Percentiles rank a stretch among this genome's conserved stretches.
Conservation (phyloP, 2,797 vertebrate species). For the Ambastaia sidthimunki region DNA sequence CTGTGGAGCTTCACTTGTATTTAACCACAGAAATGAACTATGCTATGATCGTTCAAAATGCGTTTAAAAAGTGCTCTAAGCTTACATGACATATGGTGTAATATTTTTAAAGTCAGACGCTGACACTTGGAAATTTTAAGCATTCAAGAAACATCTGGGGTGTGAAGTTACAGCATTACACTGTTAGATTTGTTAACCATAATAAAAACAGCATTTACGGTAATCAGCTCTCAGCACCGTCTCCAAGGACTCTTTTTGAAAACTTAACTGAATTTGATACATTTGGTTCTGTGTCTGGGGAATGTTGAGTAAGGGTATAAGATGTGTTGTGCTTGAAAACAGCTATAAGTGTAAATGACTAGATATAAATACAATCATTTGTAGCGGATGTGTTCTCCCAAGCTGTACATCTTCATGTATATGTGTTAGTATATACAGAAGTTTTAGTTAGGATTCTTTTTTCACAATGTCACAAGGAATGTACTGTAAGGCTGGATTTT, state of each 20-base stretch:
- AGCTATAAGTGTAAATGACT: slow-evolving; percentile 6
- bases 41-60: slow-evolving; percentile 25
- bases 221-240: slow-evolving; percentile 74
- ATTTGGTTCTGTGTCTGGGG: slow-evolving; percentile 53
- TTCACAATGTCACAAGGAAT: too few species aligned
- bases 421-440: neutral
- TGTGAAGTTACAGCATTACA: slow-evolving; percentile 67
- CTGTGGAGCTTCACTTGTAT: neutral
- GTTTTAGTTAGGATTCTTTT: too few species aligned
- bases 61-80: slow-evolving; percentile 42
- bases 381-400: too few species aligned
- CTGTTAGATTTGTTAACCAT: slow-evolving; percentile 70
- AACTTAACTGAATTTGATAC: slow-evolving; percentile 51
- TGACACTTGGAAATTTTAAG: slow-evolving; percentile 46
- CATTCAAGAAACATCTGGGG: slow-evolving; percentile 46
- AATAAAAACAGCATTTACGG: slow-evolving; percentile 66
- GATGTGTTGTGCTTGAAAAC: slow-evolving; percentile 22
- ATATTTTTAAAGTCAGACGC: slow-evolving; percentile 41
- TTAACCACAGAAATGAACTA: slow-evolving; percentile 3
- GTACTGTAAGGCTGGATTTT: too few species aligned
- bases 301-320: slow-evolving; percentile 17
- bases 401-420: neutral
- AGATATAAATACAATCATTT: slow-evolving; percentile 45
- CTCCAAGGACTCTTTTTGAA: slow-evolving; percentile 58
- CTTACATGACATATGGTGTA: slow-evolving; percentile 35